Conservation (phyloP, 2,797 vertebrate species). For the Micrastur ruficollis region DNA sequence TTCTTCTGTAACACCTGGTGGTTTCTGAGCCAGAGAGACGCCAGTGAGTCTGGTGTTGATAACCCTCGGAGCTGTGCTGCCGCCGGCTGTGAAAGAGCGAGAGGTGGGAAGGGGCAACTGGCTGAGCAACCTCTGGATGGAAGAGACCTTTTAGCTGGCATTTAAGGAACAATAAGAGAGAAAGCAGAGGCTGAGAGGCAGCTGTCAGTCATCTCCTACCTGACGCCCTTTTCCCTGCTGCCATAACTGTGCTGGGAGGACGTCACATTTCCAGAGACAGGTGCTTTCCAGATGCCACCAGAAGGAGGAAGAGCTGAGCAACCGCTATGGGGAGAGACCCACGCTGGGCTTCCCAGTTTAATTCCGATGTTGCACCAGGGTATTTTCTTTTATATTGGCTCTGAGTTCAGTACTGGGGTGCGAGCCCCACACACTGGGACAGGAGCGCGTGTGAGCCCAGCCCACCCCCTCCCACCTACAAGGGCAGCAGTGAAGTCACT, state of each 20-base stretch:
- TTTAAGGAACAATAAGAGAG: not conserved
- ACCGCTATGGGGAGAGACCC: not conserved
- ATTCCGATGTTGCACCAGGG: not conserved
- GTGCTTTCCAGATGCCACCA: not conserved
- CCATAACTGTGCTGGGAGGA: not conserved
- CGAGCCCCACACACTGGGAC: rapidly evolving
- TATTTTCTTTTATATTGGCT: not conserved
- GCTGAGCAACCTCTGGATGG: not conserved
- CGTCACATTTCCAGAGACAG: rapidly evolving
- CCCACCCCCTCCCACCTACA: rapidly evolving
- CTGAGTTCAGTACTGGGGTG: rapidly evolving
- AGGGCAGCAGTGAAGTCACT: not conserved
- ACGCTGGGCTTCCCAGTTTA: not conserved
- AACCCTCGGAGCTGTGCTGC: not conserved
- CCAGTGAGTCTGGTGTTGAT: not conserved
- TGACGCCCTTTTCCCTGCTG: not conserved
- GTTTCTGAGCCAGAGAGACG: not conserved
- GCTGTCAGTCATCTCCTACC: not conserved
- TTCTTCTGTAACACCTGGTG: not conserved
- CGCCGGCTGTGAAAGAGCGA: not conserved
- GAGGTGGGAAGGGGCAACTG: not conserved
- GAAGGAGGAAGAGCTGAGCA: not conserved
- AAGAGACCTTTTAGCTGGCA: not conserved
- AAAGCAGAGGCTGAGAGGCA: not conserved
- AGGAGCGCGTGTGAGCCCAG: rapidly evolving